Conservation (phyloP, 2,797 vertebrate species). For the Acridotheres tristis region DNA sequence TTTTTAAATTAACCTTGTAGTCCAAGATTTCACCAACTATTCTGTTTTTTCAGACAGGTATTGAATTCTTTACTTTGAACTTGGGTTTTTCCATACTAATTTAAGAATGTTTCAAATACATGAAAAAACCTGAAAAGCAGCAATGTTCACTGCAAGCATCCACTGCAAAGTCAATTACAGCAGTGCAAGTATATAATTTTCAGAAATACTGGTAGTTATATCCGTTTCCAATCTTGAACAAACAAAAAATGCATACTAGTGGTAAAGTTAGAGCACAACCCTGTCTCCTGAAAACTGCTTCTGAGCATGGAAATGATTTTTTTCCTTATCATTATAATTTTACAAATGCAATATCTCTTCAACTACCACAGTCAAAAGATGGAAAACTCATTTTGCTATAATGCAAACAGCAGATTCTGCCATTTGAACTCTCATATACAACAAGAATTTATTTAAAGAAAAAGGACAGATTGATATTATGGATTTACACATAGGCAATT, state of each 20-base stretch:
- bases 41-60: not conserved
- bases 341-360: not conserved
- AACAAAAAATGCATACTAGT: not conserved
- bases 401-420: not conserved
- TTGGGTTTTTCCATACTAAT: not conserved
- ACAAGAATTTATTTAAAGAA: not conserved
- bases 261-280: not conserved
- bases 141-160: not conserved
- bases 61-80: not conserved
- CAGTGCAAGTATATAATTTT: not conserved
- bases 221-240: not conserved
- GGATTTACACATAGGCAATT: not conserved
- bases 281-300: not conserved
- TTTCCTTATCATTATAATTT: not conserved
- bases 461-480: not conserved
- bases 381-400: not conserved
- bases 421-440: not conserved
- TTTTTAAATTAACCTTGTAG: not conserved
- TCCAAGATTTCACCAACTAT: not conserved
- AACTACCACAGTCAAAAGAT: not conserved
- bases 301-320: not conserved
- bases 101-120: not conserved
- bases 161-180: not conserved
- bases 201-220: not conserved
- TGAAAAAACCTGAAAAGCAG: not conserved